Evolutionary conservation across 2,888 invertebrate species (phyloP).

Genomic region (Junonia oenone): DNA sequence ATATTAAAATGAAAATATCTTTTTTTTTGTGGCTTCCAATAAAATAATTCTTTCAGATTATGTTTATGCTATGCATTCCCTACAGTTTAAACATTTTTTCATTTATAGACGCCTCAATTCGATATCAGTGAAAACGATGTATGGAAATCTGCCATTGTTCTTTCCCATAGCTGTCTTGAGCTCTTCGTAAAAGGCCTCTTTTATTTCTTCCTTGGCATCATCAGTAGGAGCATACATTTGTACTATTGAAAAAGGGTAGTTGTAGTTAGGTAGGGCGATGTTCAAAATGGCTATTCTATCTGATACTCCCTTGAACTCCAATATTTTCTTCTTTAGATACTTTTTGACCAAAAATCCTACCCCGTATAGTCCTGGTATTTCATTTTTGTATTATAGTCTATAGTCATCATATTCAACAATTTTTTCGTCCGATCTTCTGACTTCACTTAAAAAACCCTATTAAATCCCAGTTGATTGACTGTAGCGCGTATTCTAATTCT

Average conservation of each 20-base stretch:
- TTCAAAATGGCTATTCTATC: slow-evolving; percentile 28
- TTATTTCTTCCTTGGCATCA: slow-evolving; percentile 8
- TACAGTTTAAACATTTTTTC: too few species aligned
- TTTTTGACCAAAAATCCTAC: slow-evolving; percentile 29
- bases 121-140: too few species aligned
- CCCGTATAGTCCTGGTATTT: slow-evolving; percentile 21
- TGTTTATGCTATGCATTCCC: too few species aligned
- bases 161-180: too few species aligned
- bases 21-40: too few species aligned
- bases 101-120: too few species aligned
- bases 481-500: slow-evolving; percentile 19
- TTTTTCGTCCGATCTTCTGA: slow-evolving; percentile 19
- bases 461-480: slow-evolving; percentile 26
- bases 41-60: too few species aligned
- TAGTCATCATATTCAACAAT: slow-evolving; percentile 27
- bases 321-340: slow-evolving; percentile 17
- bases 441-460: slow-evolving; percentile 12
- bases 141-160: too few species aligned
- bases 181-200: slow-evolving; percentile 15
- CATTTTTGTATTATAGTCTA: slow-evolving; percentile 25
- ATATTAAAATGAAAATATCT: too few species aligned
- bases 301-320: slow-evolving; percentile 23
- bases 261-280: slow-evolving; percentile 13
- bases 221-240: slow-evolving; percentile 26
- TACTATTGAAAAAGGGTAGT: slow-evolving; percentile 12